Percentiles rank a stretch among this genome's conserved stretches.
Evolutionary conservation across 2,888 invertebrate species (phyloP).

Genomic region (Andrena minutula): DNA sequence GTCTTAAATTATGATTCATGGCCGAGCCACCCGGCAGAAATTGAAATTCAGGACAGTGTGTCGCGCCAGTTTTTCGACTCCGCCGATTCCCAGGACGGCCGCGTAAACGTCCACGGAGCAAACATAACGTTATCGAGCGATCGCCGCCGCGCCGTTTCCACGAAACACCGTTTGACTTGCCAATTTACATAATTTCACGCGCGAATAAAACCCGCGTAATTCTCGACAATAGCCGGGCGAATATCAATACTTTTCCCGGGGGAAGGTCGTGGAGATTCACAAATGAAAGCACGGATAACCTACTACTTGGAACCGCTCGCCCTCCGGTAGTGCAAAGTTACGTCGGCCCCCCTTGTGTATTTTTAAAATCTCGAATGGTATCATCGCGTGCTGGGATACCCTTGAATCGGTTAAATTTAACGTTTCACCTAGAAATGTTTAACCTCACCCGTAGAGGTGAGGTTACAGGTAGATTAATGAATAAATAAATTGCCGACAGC

Average conservation of each 20-base stretch:
- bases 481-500: constrained; percentile 5
- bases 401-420: constrained; percentile 5
- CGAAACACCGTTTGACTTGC: constrained; percentile 10
- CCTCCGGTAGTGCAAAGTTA: neutral
- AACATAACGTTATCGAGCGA: constrained; percentile 21
- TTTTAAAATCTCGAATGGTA: constrained; percentile 4
- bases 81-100: constrained; percentile 22
- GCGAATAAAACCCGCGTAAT: constrained; percentile 27
- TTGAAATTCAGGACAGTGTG: constrained; percentile 43
- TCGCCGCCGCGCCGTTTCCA: constrained; percentile 27
- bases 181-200: constrained; percentile 47
- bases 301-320: neutral
- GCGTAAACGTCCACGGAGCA: constrained; percentile 13
- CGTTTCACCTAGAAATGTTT: neutral
- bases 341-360: neutral
- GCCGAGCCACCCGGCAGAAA: constrained; percentile 7
- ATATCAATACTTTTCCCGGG: neutral
- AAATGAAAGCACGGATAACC: neutral
- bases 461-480: constrained; percentile 3
- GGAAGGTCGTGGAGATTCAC: neutral
- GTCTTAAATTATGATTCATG: constrained; percentile 56
- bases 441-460: neutral
- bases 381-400: neutral
- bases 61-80: constrained; percentile 50
- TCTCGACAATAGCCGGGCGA: neutral